Evolutionary conservation across 2,888 invertebrate species (phyloP), one percentile per base, ranked within the genome.

Genomic region (Ligdia adustata): DNA sequence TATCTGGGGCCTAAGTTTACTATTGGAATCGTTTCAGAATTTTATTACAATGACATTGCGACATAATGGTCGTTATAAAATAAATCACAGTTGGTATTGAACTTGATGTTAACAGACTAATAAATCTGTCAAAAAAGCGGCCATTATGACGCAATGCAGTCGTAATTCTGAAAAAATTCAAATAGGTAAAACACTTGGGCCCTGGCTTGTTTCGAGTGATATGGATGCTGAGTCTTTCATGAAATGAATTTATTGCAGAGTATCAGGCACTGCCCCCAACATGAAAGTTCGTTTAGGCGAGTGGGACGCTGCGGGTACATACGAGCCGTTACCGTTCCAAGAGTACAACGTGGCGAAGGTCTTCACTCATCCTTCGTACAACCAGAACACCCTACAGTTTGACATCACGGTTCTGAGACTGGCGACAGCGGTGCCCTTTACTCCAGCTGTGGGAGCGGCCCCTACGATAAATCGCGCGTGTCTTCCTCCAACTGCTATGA

Each of bases 391-490:
- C 54, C 88, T 97, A 29, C 93, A 94, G 58, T 96, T 95, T 70
- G 96, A 97, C 73, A 91, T 98, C 20, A 97, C 97, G 1, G 90
- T 98, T 0, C 75, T 98, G 15, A 91, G 93, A 47, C 79, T 98
- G n/a, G 83, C 91, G 58, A 67, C 88, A 0, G 68, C 93, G 0
- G 92, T 94, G 9, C 90, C 91, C 0, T 68, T 93, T 4, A 74
- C 83, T 0, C 86, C 90, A 0, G 52, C 59, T 12, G 57, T 52
- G n/a, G 91, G 92, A 0, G 77, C 91, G 4, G 88, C 85, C 1
- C 74, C 88, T 1, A 93, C 92, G 0, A 91, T 94, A 9, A 92
- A 92, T 52, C 92, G 93, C 14, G 91, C 92, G 4, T 94, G 94
- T 64, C 76, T 94, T 38, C 92, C 93, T 7, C 75, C 91, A 0